phyloP scores from a whole-genome alignment of 2,888 invertebrate genomes.

The Rhyacophila evoluta region DNA sequence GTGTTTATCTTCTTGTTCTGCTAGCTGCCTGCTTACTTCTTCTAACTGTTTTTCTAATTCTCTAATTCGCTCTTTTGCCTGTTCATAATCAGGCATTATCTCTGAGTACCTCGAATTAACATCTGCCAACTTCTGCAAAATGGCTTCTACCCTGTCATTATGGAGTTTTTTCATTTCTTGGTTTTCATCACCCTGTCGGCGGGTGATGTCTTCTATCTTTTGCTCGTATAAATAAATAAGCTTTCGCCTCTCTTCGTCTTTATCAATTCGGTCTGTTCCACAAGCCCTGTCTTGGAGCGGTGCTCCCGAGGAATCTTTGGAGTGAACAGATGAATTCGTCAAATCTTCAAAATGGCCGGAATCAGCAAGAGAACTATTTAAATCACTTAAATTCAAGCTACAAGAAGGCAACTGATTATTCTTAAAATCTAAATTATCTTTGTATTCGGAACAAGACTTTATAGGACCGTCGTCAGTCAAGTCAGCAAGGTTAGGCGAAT shows the following conservation, averaged over 20 bases:
- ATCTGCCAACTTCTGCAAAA: conserved; percentile 79
- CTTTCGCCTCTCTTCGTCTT: conserved; percentile 76
- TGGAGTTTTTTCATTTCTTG: conserved; percentile 82
- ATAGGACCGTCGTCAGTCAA: conserved; percentile 63
- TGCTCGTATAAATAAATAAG: conserved; percentile 80
- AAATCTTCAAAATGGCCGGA: conserved; percentile 90
- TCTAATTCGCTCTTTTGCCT: conserved; percentile 78
- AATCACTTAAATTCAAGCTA: conserved; percentile 68
- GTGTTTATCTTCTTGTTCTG: conserved; percentile 79
- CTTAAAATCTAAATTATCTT: conserved; percentile 56
- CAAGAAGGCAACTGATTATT: conserved; percentile 63
- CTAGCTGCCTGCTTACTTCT: conserved; percentile 75
- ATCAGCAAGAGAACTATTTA: conserved; percentile 84
- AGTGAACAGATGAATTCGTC: conserved; percentile 80
- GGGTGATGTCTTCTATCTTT: conserved; percentile 80
- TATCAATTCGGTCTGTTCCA: conserved; percentile 68
- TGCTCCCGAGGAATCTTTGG: conserved; percentile 78
- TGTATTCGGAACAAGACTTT: conserved; percentile 65
- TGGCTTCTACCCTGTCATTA: conserved; percentile 82
- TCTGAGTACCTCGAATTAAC: conserved; percentile 84
- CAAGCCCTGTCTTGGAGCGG: conserved; percentile 70
- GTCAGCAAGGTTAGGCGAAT: conserved; percentile 67
- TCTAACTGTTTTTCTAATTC: conserved; percentile 80
- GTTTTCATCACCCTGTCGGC: conserved; percentile 72
- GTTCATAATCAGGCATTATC: conserved; percentile 79